Conservation (phyloP, 2,797 vertebrate species). For the Eutrigla gurnardus region DNA sequence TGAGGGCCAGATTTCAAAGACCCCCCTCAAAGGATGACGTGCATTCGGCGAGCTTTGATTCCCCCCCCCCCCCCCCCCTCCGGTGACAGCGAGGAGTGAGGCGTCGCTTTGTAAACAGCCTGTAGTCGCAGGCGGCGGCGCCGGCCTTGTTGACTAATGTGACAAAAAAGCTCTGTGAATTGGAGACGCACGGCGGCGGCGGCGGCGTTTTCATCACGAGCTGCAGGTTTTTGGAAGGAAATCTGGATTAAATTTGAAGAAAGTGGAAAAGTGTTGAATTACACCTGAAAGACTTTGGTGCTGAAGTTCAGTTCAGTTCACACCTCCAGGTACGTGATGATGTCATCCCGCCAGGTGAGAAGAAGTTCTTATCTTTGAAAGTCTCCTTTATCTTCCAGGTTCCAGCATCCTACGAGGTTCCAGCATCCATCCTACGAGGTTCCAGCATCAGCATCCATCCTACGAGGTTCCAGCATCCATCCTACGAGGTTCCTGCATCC, state of each 20-base stretch:
- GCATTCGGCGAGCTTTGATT: constrained; percentile 76
- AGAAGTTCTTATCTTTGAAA: constrained; percentile 1
- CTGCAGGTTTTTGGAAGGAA: constrained; percentile 47
- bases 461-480: too few relatives aligned
- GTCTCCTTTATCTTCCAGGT: constrained; percentile 3
- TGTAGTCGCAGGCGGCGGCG: constrained; percentile 46
- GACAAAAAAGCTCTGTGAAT: constrained; percentile 64
- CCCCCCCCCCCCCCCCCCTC: constrained; percentile 43
- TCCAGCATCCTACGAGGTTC: too few relatives aligned
- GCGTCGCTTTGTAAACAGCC: constrained; percentile 71
- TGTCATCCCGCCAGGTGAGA: constrained; percentile 22
- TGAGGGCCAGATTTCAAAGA: constrained; percentile 77
- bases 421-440: too few relatives aligned
- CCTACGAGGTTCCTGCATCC: too few relatives aligned
- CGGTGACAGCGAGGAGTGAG: constrained; percentile 52
- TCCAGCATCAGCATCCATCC: too few relatives aligned
- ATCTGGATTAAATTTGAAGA: constrained; percentile 58
- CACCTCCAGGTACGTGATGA: constrained; percentile 3
- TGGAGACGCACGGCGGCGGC: constrained; percentile 17
- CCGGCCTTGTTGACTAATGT: constrained; percentile 69
- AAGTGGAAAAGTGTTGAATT: constrained; percentile 40
- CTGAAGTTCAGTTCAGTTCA: constrained; percentile 46
- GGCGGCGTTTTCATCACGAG: constrained; percentile 51
- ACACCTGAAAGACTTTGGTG: constrained; percentile 63
- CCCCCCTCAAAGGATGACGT: constrained; percentile 73